Evolutionary conservation across 2,888 invertebrate genomes (phyloP).

Genomic region (Esperia sulphurella): DNA sequence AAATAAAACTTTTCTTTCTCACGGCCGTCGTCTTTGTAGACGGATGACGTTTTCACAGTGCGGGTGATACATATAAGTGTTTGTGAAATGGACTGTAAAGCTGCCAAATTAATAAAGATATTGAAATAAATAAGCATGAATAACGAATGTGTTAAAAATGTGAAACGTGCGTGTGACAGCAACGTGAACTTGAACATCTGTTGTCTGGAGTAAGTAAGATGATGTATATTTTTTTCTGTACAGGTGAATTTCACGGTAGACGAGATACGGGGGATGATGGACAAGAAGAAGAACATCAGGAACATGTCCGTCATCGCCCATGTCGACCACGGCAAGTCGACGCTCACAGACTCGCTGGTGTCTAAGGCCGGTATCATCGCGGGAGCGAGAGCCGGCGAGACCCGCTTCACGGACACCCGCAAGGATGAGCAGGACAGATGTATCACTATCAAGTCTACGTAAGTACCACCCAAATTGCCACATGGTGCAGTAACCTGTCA

Average conservation of each 20-base stretch:
- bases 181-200: conserved; percentile 40
- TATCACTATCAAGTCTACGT: conserved; percentile 99
- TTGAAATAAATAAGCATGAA: not conserved
- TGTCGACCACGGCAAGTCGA: conserved; percentile 99
- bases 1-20: conserved; percentile 35
- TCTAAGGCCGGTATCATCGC: conserved; percentile 99
- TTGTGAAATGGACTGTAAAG: conserved; percentile 13
- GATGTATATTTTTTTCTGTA: conserved; percentile 56
- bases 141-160: conserved; percentile 17
- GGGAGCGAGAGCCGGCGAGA: conserved; percentile 98
- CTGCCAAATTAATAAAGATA: not conserved
- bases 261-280: conserved; percentile 99
- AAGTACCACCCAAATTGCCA: conserved; percentile 64
- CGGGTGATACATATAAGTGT: conserved; percentile 43
- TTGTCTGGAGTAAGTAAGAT: conserved; percentile 39
- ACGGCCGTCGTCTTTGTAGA: conserved; percentile 55
- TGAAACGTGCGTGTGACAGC: conserved; percentile 55
- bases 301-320: conserved; percentile 99
- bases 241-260: conserved; percentile 99
- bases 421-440: conserved; percentile 99
- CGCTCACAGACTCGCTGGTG: conserved; percentile 98
- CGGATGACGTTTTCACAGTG: conserved; percentile 69
- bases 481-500: conserved; percentile 36
- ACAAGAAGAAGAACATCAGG: conserved; percentile 99
- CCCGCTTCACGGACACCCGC: conserved; percentile 99